Percentiles rank a stretch among this genome's conserved stretches.
phyloP scores from a whole-genome alignment of 2,797 vertebrate genomes.

The Typhlichthys eigenmanni region DNA sequence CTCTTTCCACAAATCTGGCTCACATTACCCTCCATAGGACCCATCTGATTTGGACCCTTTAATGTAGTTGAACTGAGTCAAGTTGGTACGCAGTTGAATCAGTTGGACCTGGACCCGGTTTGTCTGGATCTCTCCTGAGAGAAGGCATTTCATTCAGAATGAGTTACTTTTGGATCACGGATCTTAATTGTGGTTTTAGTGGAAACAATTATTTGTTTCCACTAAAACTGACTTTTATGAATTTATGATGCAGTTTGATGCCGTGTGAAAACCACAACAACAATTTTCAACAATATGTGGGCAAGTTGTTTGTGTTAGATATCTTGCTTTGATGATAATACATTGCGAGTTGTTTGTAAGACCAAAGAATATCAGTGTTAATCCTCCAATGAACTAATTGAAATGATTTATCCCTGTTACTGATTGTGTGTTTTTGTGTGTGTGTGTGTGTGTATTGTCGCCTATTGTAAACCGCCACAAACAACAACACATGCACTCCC shows the following conservation, averaged over 20 bases:
- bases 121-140: slow-evolving; percentile 58
- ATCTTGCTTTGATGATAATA: slow-evolving; percentile 10
- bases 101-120: slow-evolving; percentile 31
- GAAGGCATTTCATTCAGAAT: slow-evolving; percentile 46
- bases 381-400: slow-evolving; percentile 8
- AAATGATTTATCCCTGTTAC: too few relatives aligned
- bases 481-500: slow-evolving; percentile 2
- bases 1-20: slow-evolving; percentile 66
- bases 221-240: slow-evolving; percentile 14
- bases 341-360: slow-evolving; percentile 26
- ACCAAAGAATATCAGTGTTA: slow-evolving; percentile 27
- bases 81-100: slow-evolving; percentile 44
- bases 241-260: slow-evolving; percentile 47
- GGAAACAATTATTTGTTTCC: slow-evolving; percentile 19
- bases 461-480: slow-evolving; percentile 14
- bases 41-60: slow-evolving; percentile 52
- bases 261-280: slow-evolving; percentile 50
- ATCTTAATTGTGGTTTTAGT: slow-evolving; percentile 48
- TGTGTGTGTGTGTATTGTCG: too few relatives aligned
- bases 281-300: slow-evolving; percentile 27
- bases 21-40: slow-evolving; percentile 63
- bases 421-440: too few relatives aligned
- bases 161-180: slow-evolving; percentile 40
- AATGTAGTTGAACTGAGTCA: slow-evolving; percentile 54
- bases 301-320: slow-evolving; percentile 13